Evolutionary conservation across 2,797 vertebrate species (phyloP).

Genomic region (Gobionotothen gibberifrons): DNA sequence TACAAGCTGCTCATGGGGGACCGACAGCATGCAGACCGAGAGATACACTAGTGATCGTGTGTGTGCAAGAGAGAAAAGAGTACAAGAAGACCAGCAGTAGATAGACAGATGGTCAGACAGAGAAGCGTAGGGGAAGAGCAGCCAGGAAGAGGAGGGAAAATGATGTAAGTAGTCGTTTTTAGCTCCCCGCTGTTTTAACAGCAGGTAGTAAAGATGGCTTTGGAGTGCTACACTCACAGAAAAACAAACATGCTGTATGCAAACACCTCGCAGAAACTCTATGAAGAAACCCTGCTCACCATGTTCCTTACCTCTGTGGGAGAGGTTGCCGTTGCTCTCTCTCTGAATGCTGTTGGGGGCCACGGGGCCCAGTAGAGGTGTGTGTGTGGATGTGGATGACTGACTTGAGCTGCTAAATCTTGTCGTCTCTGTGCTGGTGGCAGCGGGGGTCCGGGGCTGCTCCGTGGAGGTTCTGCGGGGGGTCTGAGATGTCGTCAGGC

Average conservation of each 20-base stretch:
- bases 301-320: constrained; percentile 90
- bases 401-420: constrained; percentile 54
- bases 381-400: constrained; percentile 73
- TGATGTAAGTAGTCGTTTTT: constrained; percentile 51
- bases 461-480: constrained; percentile 69
- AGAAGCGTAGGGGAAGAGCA: constrained; percentile 29
- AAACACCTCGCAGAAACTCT: constrained; percentile 23
- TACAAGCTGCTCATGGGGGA: constrained; percentile 63
- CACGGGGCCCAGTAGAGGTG: constrained; percentile 47
- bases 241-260: constrained; percentile 14
- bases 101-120: constrained; percentile 46
- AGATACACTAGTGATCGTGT: constrained; percentile 3
- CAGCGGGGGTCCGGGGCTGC: constrained; percentile 43
- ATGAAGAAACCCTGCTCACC: background rate
- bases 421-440: constrained; percentile 55
- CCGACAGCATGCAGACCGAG: constrained; percentile 28
- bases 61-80: constrained; percentile 14
- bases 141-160: constrained; percentile 25
- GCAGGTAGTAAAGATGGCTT: constrained; percentile 24
- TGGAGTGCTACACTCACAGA: constrained; percentile 9
- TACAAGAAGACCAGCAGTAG: constrained; percentile 14
- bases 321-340: constrained; percentile 90
- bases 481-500: constrained; percentile 48
- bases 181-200: constrained; percentile 58
- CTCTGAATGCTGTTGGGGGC: constrained; percentile 83